Evolutionary conservation across 2,113 vertebrate species (phyloP).

Genomic region (Collichthys lucidus): DNA sequence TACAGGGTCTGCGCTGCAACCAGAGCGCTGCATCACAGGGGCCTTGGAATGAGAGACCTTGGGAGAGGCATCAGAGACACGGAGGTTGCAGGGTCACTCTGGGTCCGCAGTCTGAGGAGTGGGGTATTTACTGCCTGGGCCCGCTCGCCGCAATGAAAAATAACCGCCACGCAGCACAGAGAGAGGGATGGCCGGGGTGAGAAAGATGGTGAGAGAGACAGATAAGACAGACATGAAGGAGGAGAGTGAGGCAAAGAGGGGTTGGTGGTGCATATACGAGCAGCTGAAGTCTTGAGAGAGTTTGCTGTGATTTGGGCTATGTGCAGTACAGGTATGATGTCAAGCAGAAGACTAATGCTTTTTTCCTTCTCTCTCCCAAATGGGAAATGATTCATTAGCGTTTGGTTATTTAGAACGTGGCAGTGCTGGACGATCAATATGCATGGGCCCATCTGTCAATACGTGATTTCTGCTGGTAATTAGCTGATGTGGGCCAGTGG

Average conservation of each 20-base stretch:
- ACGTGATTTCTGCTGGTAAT: constrained; percentile 85
- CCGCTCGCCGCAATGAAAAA: constrained; percentile 79
- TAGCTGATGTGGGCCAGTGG: constrained; percentile 84
- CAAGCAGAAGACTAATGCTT: constrained; percentile 68
- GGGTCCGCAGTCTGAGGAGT: constrained; percentile 80
- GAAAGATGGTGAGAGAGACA: constrained; percentile 52
- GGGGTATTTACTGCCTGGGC: constrained; percentile 85
- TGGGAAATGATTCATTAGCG: constrained; percentile 82
- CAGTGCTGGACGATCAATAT: constrained; percentile 81
- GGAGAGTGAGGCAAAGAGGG: constrained; percentile 20
- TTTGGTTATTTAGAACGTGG: constrained; percentile 83
- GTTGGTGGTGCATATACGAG: constrained; percentile 33
- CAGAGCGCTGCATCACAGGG: constrained; percentile 79
- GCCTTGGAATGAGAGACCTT: constrained; percentile 84
- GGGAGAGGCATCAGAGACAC: constrained; percentile 81
- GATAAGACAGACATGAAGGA: constrained; percentile 39
- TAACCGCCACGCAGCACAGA: constrained; percentile 73
- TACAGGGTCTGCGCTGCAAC: constrained; percentile 82
- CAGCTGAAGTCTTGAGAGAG: constrained; percentile 55
- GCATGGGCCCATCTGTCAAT: constrained; percentile 84
- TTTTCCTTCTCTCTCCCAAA: constrained; percentile 63
- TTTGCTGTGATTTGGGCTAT: constrained; percentile 62
- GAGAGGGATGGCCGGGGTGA: constrained; percentile 54
- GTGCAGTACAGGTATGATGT: constrained; percentile 71
- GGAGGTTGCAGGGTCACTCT: constrained; percentile 82